phyloP scores from a whole-genome alignment of 2,797 vertebrate species.

The Chaenodraco wilsoni region DNA sequence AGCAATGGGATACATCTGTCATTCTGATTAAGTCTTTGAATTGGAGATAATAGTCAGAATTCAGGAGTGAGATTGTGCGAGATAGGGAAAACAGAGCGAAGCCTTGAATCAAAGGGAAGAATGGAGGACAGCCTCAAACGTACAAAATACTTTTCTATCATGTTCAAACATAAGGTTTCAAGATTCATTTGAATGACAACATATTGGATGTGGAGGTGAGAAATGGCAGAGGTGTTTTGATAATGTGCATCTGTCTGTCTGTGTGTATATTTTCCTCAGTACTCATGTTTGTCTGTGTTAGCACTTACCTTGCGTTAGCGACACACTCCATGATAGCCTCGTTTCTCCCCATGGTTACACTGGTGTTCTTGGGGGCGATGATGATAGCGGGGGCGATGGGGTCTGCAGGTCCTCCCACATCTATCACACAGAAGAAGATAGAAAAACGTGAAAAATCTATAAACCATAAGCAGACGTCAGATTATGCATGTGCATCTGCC shows the following conservation, averaged over 20 bases:
- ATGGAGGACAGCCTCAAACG: conserved; percentile 57
- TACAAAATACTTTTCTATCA: conserved; percentile 59
- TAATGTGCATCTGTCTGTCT: conserved; percentile 10
- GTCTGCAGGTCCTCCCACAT: conserved; percentile 93
- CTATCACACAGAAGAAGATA: conserved; percentile 70
- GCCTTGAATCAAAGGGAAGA: conserved; percentile 70
- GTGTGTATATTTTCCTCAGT: no score
- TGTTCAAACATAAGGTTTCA: conserved; percentile 73
- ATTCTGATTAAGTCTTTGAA: conserved; percentile 79
- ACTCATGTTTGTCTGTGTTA: conserved; percentile 11
- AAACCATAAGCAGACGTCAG: conserved; percentile 36
- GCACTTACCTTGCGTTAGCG: conserved; percentile 91
- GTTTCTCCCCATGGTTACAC: conserved; percentile 91
- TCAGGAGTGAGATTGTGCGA: conserved; percentile 54
- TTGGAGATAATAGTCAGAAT: conserved; percentile 75
- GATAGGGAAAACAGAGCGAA: conserved; percentile 59
- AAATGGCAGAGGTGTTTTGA: conserved; percentile 34
- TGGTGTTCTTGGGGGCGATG: conserved; percentile 94
- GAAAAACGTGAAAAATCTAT: conserved; percentile 45
- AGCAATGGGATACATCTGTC: conserved; percentile 74
- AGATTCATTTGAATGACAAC: conserved; percentile 60
- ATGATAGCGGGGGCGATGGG: conserved; percentile 95
- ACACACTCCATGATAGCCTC: conserved; percentile 96
- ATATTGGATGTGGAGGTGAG: conserved; percentile 44
- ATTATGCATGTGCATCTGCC: conserved; percentile 40